Base-by-base conservation (phyloP, 2,888 invertebrate species). In the Cryptophagus acutangulus region DNA sequence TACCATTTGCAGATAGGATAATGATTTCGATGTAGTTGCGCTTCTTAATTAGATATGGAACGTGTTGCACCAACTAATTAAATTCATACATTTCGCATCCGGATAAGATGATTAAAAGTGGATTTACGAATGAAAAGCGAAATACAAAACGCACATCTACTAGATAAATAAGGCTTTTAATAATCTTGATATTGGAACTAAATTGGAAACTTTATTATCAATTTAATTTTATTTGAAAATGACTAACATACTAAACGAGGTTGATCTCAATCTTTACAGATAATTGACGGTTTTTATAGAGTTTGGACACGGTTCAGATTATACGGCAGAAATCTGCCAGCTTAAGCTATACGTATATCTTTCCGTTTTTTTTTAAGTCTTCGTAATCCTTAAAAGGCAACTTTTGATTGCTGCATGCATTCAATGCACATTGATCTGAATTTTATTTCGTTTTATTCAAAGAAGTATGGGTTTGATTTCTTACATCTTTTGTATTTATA, bases 261-360 rank as follows among this genome's bases (percentile, higher is more conserved):
- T 20, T 20, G 24, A 20, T 20, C 24, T 20, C 24, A 20, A 20
- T 20, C 24, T 20, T 20, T 20, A 20, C 24, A 20, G 24, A n/a
- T 20, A 20, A 20, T 20, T 20, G 24, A 6, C 24, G 6, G 24
- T 20, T 20, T 20, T 20, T 20, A 20, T 20, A 20, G n/a, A 6
- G 24, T n/a, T n/a, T 20, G 24, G 24, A 20, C 24, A 20, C 24
- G 24, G 24, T 20, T 20, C 24, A 20, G 24, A 20, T 20, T 20
- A n/a, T n/a, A n/a, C n/a, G 24, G n/a, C 6, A n/a, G n/a, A 20
- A 20, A 20, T 6, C 24, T 20, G 6, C 24, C 6, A 20, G 24
- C 24, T 20, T 20, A 8, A 20, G 24, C n/a, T n/a, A 20, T n/a
- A 20, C 24, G 24, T 8, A 20, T 20, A 20, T 20, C 24, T n/a